Evolutionary conservation across 2,797 vertebrate genomes (phyloP), one percentile per base, ranked within the genome.

Genomic region (Dicrostonyx torquatus): DNA sequence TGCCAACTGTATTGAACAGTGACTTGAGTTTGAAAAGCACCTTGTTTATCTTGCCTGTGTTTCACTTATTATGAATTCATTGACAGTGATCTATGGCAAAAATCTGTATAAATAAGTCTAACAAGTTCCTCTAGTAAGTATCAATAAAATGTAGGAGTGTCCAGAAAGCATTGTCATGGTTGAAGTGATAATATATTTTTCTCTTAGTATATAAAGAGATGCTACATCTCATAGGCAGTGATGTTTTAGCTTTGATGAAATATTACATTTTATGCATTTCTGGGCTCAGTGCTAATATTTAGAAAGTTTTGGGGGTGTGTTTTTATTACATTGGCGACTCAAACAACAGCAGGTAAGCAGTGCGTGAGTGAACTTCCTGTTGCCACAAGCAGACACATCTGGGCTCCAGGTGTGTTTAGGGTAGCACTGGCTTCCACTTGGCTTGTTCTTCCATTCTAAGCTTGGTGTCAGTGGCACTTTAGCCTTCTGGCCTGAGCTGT

Each of bases 211-310:
- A 20, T 95, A 82, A 90, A 93, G 13, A 88, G 88, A 85, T 86
- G 66, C 18, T 86, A 24, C 40, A 60, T 92, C 84, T 94, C 92
- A 83, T 4, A 86, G 79, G 84, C 60, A 62, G 91, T 60, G 75
- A 89, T 91, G 90, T 95, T 95, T 95, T 70, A 72, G 50, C 91
- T 91, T 75, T 45, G 45, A 58, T 87, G 87, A 95, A 96, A 88
- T 73, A 66, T n/a, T 78, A 58, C 62, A 40, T 29, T 90, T 95
- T 83, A 84, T 94, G 31, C 14, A 31, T 91, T 87, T 58, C 37
- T 83, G 9, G 89, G 78, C 87, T 91, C 86, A 70, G 18, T 92
- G 48, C 68, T 94, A 91, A 40, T 90, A 90, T 87, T 90, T 87
- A 83, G 87, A 70, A 37, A 86, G 84, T 87, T 43, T 29, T 22